Conservation (phyloP, 2,888 invertebrate genomes). For the Noctua pronuba region DNA sequence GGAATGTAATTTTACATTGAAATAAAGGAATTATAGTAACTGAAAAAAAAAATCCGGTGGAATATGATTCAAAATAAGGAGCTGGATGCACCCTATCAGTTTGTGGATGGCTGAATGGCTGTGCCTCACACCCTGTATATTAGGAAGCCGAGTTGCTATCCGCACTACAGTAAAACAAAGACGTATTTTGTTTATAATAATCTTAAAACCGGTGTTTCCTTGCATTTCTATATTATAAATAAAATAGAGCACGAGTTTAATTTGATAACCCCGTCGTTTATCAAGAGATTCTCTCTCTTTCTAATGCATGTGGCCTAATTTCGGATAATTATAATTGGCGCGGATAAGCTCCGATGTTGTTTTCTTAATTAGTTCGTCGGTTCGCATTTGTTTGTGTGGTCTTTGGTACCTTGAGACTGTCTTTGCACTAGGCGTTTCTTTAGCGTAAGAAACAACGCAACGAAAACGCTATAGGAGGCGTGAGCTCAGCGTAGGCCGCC, state of each 20-base stretch:
- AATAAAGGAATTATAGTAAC: too few relatives aligned
- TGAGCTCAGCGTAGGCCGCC: background rate
- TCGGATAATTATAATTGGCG: constrained; percentile 62
- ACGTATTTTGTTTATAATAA: constrained; percentile 41
- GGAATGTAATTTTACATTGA: too few relatives aligned
- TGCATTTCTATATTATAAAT: constrained; percentile 67
- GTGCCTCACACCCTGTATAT: too few relatives aligned
- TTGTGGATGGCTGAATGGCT: too few relatives aligned
- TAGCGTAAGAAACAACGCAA: background rate
- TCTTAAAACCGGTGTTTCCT: constrained; percentile 55
- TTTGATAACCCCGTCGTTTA: constrained; percentile 82
- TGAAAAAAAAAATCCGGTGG: too few relatives aligned
- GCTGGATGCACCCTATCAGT: too few relatives aligned
- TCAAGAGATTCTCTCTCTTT: constrained; percentile 81
- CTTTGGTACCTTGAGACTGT: constrained; percentile 30
- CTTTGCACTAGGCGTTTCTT: constrained; percentile 5
- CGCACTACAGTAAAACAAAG: constrained; percentile 42
- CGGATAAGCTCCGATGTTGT: constrained; percentile 63
- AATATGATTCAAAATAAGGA: too few relatives aligned
- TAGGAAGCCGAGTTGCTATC: constrained; percentile 32
- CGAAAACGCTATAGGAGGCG: background rate
- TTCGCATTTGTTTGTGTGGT: constrained; percentile 28
- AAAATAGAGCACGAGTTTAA: constrained; percentile 77
- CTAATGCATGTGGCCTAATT: constrained; percentile 85
- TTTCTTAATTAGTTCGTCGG: constrained; percentile 36